Percentiles rank a stretch among this genome's conserved stretches.
Evolutionary conservation across 2,113 vertebrate genomes (phyloP).

Genomic region (Castor canadensis): DNA sequence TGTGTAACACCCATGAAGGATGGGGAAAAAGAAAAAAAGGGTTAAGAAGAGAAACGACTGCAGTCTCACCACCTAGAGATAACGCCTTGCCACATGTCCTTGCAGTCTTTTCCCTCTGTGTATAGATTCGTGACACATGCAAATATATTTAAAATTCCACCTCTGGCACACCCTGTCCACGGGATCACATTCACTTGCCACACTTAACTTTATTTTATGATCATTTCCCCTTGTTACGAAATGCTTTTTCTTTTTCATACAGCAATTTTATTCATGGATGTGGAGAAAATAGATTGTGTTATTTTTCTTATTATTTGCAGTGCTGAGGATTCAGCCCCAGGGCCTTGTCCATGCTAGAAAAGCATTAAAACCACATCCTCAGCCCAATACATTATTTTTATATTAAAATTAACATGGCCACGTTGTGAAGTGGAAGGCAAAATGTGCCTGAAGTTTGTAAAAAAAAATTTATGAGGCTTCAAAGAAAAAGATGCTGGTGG

Average conservation of each 20-base stretch:
- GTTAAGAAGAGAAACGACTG: not conserved
- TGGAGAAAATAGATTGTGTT: not conserved
- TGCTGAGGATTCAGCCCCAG: not conserved
- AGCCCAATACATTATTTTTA: not conserved
- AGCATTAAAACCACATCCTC: not conserved
- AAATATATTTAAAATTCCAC: not conserved
- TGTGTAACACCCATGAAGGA: not conserved
- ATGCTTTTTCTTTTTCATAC: not conserved
- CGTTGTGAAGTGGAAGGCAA: not conserved
- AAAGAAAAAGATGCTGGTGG: not conserved
- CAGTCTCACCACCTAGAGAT: not conserved
- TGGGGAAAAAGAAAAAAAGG: not conserved
- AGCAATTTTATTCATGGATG: not conserved
- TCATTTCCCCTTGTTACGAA: not conserved
- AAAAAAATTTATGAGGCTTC: not conserved
- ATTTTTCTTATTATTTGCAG: not conserved
- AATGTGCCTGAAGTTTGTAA: not conserved
- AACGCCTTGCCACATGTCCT: not conserved
- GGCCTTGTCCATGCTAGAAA: not conserved
- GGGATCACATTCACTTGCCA: not conserved
- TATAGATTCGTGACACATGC: rapidly evolving
- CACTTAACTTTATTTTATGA: not conserved
- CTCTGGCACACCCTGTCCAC: no score
- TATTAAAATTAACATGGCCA: not conserved
- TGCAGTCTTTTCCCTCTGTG: not conserved